A percentile compares a stretch with the other conserved stretches of the same genome.
phyloP scores from a whole-genome alignment of 1,140 invertebrate species.

The Drosophila simulans region DNA sequence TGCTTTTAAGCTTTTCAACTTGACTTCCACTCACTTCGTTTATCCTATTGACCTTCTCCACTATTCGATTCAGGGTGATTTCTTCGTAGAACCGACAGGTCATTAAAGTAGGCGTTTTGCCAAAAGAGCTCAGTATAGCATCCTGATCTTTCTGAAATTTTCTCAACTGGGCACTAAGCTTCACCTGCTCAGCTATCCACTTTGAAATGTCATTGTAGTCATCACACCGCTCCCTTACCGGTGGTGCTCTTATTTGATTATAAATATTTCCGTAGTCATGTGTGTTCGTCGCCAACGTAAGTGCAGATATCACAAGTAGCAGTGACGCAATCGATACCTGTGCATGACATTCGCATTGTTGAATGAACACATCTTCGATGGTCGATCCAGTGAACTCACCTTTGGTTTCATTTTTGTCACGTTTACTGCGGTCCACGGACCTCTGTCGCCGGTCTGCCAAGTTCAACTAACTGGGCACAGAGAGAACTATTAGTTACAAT shows the following conservation, averaged over 20 bases:
- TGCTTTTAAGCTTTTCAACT: not conserved
- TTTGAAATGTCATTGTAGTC: conserved; percentile 13
- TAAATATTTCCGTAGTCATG: not conserved
- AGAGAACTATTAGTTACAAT: not conserved
- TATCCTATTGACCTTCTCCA: conserved; percentile 15
- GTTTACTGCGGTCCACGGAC: conserved; percentile 42
- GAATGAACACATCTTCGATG: not conserved
- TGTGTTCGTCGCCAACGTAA: conserved; percentile 1
- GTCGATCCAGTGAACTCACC: conserved; percentile 28
- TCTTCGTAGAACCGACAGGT: conserved; percentile 46
- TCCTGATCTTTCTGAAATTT: conserved; percentile 23
- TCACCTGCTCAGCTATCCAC: conserved; percentile 46
- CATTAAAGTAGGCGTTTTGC: not conserved
- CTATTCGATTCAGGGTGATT: conserved; percentile 11
- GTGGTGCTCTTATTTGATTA: not conserved
- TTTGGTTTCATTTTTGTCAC: conserved; percentile 30
- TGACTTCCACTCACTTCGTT: not conserved
- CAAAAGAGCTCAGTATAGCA: conserved; percentile 6
- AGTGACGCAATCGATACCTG: conserved; percentile 35
- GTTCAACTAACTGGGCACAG: conserved; percentile 53
- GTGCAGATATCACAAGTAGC: conserved; percentile 42
- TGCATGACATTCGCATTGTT: conserved; percentile 5
- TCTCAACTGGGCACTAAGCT: conserved; percentile 19
- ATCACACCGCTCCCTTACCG: not conserved
- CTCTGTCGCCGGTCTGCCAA: conserved; percentile 12